These are phyloP conservation scores for Pyrocephalus nanus DNA, from an alignment of 2,797 vertebrate species.

Conservation along the genomic window DNA sequence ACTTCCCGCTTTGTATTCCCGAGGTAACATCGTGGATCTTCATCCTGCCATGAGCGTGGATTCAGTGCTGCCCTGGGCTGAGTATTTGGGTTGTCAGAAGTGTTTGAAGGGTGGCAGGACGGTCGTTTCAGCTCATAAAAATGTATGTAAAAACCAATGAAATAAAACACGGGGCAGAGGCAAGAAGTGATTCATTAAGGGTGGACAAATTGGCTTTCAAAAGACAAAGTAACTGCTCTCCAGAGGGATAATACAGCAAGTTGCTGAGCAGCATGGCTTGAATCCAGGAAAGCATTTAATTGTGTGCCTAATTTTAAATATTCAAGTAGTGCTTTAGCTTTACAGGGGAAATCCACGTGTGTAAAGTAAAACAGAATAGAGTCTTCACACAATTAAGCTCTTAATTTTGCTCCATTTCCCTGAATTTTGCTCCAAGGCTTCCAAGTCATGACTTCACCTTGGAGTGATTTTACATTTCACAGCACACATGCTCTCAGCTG, in stretches of 20 bases:
- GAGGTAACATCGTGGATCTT: not conserved
- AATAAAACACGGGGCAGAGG: slow-evolving; percentile 15
- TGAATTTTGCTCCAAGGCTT: not conserved
- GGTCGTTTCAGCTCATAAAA: not conserved
- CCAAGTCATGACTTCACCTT: not conserved
- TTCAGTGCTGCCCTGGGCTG: not conserved
- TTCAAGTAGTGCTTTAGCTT: not conserved
- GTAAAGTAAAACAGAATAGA: not conserved
- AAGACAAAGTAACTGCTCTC: slow-evolving; percentile 42
- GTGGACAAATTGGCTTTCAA: slow-evolving; percentile 45
- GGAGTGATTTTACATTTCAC: not conserved
- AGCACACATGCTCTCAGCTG: not conserved
- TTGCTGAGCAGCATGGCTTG: slow-evolving; percentile 13
- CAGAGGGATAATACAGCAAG: slow-evolving; percentile 4
- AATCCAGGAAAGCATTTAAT: slow-evolving; percentile 26
- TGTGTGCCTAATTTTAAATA: slow-evolving; percentile 24
- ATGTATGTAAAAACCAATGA: not conserved
- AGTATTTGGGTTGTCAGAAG: not conserved
- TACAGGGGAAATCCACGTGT: not conserved
- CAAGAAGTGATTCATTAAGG: slow-evolving; percentile 41
- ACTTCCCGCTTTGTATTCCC: not conserved
- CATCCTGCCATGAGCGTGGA: not conserved
- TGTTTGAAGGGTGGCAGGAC: not conserved
- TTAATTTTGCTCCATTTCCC: not conserved
- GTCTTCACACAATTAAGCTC: not conserved